These are phyloP conservation scores for Aphidius gifuensis DNA, from an alignment of 1,140 invertebrate genomes.

Conservation along the genomic window DNA sequence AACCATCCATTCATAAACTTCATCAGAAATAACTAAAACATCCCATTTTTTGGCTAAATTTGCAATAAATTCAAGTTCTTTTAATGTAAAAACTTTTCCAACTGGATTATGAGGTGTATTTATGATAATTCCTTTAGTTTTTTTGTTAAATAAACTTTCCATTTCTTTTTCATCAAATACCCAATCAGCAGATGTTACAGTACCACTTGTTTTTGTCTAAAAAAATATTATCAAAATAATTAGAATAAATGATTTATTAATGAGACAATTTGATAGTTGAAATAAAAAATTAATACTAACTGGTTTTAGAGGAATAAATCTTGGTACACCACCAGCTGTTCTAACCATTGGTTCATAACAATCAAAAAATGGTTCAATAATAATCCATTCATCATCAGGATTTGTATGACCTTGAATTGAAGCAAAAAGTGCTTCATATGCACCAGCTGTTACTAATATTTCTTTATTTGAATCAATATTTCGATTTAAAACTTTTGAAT, in stretches of 20 bases:
- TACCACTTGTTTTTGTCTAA: constrained; percentile 49
- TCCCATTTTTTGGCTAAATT: constrained; percentile 90
- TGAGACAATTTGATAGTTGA: constrained; percentile 6
- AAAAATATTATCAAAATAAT: constrained; percentile 22
- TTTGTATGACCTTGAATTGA: constrained; percentile 82
- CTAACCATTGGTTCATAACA: constrained; percentile 95
- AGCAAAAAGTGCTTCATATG: constrained; percentile 88
- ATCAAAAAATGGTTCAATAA: constrained; percentile 98
- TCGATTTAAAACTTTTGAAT: constrained; percentile 72
- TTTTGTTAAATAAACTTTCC: constrained; percentile 76
- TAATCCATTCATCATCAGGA: constrained; percentile 87
- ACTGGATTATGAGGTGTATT: constrained; percentile 97
- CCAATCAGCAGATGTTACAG: constrained; percentile 79
- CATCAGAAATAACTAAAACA: constrained; percentile 88
- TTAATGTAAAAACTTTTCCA: constrained; percentile 80
- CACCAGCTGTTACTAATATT: constrained; percentile 85
- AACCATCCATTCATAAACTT: constrained; percentile 98
- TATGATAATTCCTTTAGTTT: constrained; percentile 93
- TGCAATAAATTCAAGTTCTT: constrained; percentile 78
- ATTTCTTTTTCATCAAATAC: constrained; percentile 82
- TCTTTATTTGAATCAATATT: constrained; percentile 79
- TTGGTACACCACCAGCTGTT: constrained; percentile 80
- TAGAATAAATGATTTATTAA: neutral
- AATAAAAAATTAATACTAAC: constrained; percentile 53
- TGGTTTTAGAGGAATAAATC: constrained; percentile 83